Evolutionary conservation across 2,797 vertebrate species (phyloP), one percentile per base, ranked within the genome.

Genomic region (Hoplostethus mediterraneus): DNA sequence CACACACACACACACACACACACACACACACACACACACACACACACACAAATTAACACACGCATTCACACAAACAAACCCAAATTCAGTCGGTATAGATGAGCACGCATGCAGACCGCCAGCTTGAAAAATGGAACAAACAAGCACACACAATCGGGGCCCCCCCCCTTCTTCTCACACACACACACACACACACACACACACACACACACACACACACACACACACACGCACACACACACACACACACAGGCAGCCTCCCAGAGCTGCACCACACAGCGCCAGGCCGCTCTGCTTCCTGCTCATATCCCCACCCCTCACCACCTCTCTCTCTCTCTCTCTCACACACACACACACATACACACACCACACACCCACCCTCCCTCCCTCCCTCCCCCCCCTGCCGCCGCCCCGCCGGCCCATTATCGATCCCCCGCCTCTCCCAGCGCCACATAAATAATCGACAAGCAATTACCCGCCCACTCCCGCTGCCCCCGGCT

Each of bases 371-470:
- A n/a, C n/a, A n/a, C n/a, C n/a, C n/a, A n/a, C n/a, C n/a, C n/a
- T n/a, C n/a, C n/a, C n/a, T n/a, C n/a, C n/a, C n/a, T n/a, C n/a
- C 67, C 63, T 2, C 67, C 49, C 74, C 84, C 71, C 72, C 87
- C 86, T 63, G 75, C 87, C 83, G 87, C 92, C 85, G 88, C 91
- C 89, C 91, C 85, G 91, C 92, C 89, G 90, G 85, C 85, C 92
- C 88, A 88, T 94, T 95, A 95, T 94, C 93, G 95, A 95, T 95
- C 88, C 93, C 93, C 90, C 91, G 93, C 92, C 94, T 94, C 93
- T 95, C 93, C 94, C 89, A 92, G 92, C 90, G 91, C 93, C 94
- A 95, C 94, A 95, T 95, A 95, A 95, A 95, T 95, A 94, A 95
- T 93, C 79, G 88, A 95, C 90, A 90, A 94, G 93, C 96, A 97